A percentile compares a stretch with the other conserved stretches of the same genome.
Conservation (phyloP, 2,113 vertebrate species). For the Piprites chloris region DNA sequence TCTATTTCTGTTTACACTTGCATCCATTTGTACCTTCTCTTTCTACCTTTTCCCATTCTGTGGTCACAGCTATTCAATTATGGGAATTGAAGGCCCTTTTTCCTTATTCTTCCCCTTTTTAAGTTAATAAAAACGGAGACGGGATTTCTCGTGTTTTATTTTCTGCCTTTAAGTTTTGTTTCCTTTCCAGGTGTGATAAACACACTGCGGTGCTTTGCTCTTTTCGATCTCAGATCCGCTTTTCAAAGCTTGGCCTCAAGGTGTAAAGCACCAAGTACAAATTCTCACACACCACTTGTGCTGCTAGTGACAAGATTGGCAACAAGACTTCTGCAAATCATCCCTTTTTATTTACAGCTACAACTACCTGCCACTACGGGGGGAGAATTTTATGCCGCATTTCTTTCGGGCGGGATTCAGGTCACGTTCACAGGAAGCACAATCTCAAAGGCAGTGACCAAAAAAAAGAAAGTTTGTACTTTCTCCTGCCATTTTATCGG, state of each 20-base stretch:
- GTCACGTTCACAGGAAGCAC: accelerated
- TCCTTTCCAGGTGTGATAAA: not conserved
- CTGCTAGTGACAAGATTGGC: not conserved
- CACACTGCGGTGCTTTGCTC: not conserved
- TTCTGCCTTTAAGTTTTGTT: not conserved
- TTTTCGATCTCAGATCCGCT: not conserved
- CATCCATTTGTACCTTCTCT: not conserved
- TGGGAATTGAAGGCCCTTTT: not conserved
- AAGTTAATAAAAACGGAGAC: not conserved
- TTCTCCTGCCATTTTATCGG: not conserved
- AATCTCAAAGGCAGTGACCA: not conserved
- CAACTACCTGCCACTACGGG: not conserved
- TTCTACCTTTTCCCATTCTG: not conserved
- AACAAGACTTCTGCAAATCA: not conserved
- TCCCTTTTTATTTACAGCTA: not conserved
- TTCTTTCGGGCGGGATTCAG: not conserved
- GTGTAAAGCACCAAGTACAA: not conserved
- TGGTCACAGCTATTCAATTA: not conserved
- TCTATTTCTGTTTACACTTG: not conserved
- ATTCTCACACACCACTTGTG: accelerated
- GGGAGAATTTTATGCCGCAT: not conserved
- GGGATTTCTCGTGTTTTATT: not conserved
- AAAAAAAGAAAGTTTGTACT: not conserved
- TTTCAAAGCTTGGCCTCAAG: not conserved
- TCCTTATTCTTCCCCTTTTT: not conserved